Conservation (phyloP, 2,113 vertebrate species). For the Polypterus bichir region DNA sequence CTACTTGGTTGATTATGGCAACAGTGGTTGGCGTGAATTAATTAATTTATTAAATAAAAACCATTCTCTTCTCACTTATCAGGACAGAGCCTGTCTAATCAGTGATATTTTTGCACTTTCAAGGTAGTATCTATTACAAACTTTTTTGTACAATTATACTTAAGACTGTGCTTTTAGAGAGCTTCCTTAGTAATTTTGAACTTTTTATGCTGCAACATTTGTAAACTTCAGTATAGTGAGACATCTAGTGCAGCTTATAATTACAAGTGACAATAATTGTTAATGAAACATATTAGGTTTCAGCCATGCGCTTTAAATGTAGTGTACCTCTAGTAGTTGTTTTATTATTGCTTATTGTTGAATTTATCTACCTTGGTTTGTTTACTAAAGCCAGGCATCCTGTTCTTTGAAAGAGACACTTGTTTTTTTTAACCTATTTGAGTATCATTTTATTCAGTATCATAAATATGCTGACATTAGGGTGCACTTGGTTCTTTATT, state of each 20-base stretch:
- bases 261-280: too few relatives aligned
- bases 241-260: too few relatives aligned
- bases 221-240: too few relatives aligned
- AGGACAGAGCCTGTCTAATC: conserved; percentile 77
- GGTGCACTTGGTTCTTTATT: conserved; percentile 11
- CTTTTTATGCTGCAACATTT: too few relatives aligned
- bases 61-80: conserved; percentile 50
- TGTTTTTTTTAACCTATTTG: conserved; percentile 7
- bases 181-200: too few relatives aligned
- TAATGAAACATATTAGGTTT: too few relatives aligned
- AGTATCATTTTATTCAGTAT: conserved; percentile 12
- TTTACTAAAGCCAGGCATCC: conserved; percentile 16
- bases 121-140: conserved; percentile 44
- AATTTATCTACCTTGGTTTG: conserved; percentile 5
- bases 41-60: conserved; percentile 49
- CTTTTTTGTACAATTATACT: conserved; percentile 3
- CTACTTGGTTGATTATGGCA: conserved; percentile 75
- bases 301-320: too few relatives aligned
- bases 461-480: conserved; percentile 10
- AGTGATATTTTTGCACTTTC: conserved; percentile 79
- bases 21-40: conserved; percentile 57
- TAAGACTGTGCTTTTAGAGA: too few relatives aligned
- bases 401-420: conserved; percentile 13
- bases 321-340: not conserved
- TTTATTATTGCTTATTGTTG: conserved; percentile 12